Evolutionary conservation across 1,140 invertebrate species (phyloP), one percentile per base, ranked within the genome.

Genomic region (Drosophila arizonae): DNA sequence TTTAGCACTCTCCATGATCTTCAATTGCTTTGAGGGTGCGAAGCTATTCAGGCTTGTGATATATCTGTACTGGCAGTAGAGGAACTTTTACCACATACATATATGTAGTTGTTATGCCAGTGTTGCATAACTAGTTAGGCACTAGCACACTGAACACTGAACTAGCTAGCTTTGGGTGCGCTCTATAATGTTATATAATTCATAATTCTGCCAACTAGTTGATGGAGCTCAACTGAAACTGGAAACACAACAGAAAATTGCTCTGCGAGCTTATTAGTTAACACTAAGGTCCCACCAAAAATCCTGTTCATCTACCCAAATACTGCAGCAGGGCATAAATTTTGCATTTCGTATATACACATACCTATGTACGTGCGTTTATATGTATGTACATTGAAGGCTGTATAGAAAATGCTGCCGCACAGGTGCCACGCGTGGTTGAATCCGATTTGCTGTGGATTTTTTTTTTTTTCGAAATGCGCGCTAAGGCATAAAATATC

Each of bases 401-500:
- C 36, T 51, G 13, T 61, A 45, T 33, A 33, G 26, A 51, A 50
- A 57, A 33, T 54, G 60, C 39, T 55, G 45, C 54, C 54, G 48
- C 63, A 60, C 71, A 73, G 71, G 64, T 73, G 71, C 41, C 65
- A 62, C 58, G 54, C 64, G 56, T 72, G 56, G 21, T 43, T 46
- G 56, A 39, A 48, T 66, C 61, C 61, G 60, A 62, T 66, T 58
- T 52, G 56, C 51, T 60, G 48, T 17, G 39, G 30, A 10, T 39
- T 45, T 67, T 30, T 6, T 30, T 30, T 33, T 33, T 33, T 50
- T 61, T 10, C 30, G 36, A 64, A 70, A 70, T 70, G 67, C 72
- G 67, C 72, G 67, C 58, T 64, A 74, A 71, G 64, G 72, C 72
- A 74, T 70, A 74, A 74, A 74, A 70, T 74, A 74, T 70, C 72